Conservation (phyloP, 2,797 vertebrate genomes). For the Crypturellus tataupa region DNA sequence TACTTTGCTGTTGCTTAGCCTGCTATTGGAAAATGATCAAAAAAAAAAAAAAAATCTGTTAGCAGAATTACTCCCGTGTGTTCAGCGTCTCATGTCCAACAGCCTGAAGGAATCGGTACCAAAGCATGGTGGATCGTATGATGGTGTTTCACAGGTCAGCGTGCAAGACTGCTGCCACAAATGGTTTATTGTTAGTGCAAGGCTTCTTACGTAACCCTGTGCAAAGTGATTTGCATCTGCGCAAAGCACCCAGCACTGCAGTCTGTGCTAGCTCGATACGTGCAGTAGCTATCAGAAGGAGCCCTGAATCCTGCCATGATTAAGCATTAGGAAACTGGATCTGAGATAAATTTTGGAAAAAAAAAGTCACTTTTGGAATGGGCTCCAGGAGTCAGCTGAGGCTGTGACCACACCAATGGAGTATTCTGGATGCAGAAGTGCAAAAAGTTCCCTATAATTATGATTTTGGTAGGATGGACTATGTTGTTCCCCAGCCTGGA, state of each 20-base stretch:
- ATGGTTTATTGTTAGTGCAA: constrained; percentile 15
- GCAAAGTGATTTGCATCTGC: neutral
- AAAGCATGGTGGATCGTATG: neutral
- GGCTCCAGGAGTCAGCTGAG: neutral
- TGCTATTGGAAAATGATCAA: neutral
- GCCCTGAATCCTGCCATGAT: neutral
- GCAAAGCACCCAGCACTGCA: constrained; percentile 7
- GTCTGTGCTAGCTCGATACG: neutral
- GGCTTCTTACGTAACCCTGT: neutral
- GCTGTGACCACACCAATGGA: neutral
- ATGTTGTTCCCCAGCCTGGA: neutral
- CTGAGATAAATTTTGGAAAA: constrained; percentile 29
- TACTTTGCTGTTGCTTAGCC: neutral
- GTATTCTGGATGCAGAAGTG: constrained; percentile 21
- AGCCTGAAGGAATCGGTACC: neutral
- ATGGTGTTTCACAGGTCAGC: neutral
- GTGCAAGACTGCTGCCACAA: constrained; percentile 19
- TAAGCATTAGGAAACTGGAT: constrained; percentile 35
- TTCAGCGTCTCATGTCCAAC: neutral
- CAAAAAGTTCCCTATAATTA: neutral
- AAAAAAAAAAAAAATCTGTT: neutral
- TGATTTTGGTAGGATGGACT: neutral
- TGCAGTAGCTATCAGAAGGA: neutral
- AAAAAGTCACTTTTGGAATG: constrained; percentile 35
- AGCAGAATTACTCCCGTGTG: neutral